Evolutionary conservation across 2,113 vertebrate species (phyloP), one percentile per base, ranked within the genome.

Genomic region (Lepisosteus oculatus): DNA sequence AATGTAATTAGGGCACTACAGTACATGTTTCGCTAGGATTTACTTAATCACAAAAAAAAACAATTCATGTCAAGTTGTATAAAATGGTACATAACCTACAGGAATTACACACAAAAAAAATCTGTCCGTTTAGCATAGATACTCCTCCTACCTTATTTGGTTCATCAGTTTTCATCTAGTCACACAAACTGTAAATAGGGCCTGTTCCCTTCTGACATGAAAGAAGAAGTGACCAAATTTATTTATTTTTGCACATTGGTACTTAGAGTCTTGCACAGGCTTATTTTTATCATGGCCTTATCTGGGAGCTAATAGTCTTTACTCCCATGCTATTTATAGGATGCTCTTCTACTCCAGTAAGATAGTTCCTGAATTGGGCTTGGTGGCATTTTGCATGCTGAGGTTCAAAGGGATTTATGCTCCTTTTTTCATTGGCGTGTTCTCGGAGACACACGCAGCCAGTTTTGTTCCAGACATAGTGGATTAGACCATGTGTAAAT

Each of bases 221-320:
- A 29, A 29, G 43, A 7, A 6, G 11, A 1, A 65, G 13, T 7
- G 4, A 44, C 41, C 41, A 47, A n/a, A 47, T 9, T 9, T 51
- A 41, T 55, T 45, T n/a, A 54, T 67, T 67, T 67, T 67, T 67
- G n/a, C 13, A 67, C 44, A 15, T 11, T 67, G 44, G 47, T 51
- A n/a, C 51, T 67, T 67, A 8, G 3, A n/a, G 47, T 65, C 63
- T 65, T 43, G 11, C 43, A 45, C 41, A 5, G 5, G 8, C 11
- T 66, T 47, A 66, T 66, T 47, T 66, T 47, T 4, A 47, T 14
- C 45, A 44, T 66, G 64, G 43, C 64, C 43, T 66, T 8, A 7
- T 4, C 45, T 66, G 64, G 64, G 43, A 66, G 64, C 45, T 47
- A 13, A 44, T 15, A 42, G 43, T 11, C 64, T 66, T 5, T 3